Evolutionary conservation across 2,888 invertebrate genomes (phyloP).

Genomic region (Campaea margaritaria): DNA sequence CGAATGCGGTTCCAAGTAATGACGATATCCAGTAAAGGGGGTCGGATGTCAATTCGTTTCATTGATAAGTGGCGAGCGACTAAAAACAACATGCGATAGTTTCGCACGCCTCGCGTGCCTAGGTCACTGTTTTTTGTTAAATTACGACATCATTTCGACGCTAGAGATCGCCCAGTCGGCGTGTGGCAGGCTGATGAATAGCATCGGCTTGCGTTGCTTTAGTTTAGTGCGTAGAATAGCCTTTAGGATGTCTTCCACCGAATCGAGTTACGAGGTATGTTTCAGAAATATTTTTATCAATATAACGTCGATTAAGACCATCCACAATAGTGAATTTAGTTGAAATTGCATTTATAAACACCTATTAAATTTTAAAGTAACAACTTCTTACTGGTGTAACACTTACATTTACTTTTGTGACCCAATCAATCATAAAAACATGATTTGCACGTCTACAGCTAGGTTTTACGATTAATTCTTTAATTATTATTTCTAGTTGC

Average conservation of each 20-base stretch:
- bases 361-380: no score
- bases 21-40: slow-evolving; percentile 53
- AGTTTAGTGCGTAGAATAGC: slow-evolving; percentile 55
- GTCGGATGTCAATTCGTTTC: slow-evolving; percentile 67
- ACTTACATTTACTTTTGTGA: no score
- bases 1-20: slow-evolving; percentile 51
- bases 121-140: slow-evolving; percentile 19
- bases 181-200: slow-evolving; percentile 60
- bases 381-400: no score
- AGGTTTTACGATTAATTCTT: neutral
- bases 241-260: slow-evolving; percentile 67
- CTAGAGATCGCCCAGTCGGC: slow-evolving; percentile 31
- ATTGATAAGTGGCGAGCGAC: slow-evolving; percentile 56
- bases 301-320: neutral
- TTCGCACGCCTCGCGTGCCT: slow-evolving; percentile 17
- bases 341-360: no score
- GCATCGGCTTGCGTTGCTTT: slow-evolving; percentile 56
- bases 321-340: neutral
- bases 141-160: slow-evolving; percentile 50
- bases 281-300: slow-evolving; percentile 12
- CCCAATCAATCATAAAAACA: neutral
- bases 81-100: slow-evolving; percentile 44
- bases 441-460: neutral
- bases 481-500: neutral
- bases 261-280: slow-evolving; percentile 70